Percentiles rank a stretch among this genome's conserved stretches.
phyloP scores from a whole-genome alignment of 2,888 invertebrate species.

The Acleris sparsana region DNA sequence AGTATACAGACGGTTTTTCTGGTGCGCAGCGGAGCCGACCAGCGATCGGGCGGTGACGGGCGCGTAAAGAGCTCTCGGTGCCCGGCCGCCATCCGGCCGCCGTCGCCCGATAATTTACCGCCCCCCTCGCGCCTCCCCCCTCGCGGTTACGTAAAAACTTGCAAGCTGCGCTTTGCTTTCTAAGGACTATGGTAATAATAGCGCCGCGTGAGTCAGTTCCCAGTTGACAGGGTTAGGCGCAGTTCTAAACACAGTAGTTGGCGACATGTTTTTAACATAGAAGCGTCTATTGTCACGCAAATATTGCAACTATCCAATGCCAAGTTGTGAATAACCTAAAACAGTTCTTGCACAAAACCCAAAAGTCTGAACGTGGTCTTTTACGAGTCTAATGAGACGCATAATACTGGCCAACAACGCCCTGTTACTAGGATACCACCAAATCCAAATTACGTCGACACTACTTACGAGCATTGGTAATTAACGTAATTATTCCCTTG shows the following conservation, averaged over 20 bases:
- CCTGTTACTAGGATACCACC: background rate
- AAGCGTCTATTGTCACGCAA: too few species aligned
- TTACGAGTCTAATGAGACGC: too few species aligned
- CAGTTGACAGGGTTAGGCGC: too few species aligned
- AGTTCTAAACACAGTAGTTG: too few species aligned
- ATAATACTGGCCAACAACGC: background rate
- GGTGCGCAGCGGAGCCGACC: constrained; percentile 14
- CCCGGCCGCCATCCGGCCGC: constrained; percentile 40
- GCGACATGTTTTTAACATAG: too few species aligned
- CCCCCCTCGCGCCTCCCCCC: constrained; percentile 12
- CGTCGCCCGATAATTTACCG: constrained; percentile 37
- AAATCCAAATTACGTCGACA: constrained; percentile 3
- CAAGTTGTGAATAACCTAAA: too few species aligned
- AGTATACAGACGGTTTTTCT: constrained; percentile 1
- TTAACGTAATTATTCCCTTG: constrained; percentile 2
- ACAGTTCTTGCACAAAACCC: too few species aligned
- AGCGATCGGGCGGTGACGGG: constrained; percentile 34
- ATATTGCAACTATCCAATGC: too few species aligned
- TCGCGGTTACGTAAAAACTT: constrained; percentile 56
- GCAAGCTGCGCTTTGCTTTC: constrained; percentile 51
- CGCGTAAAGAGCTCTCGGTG: constrained; percentile 57
- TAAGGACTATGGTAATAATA: constrained; percentile 24
- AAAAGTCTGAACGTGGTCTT: too few species aligned
- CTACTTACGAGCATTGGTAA: background rate
- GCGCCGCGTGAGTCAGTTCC: too few species aligned